Evolutionary conservation across 2,113 vertebrate genomes (phyloP).

Genomic region (Grammomys dolichurus): DNA sequence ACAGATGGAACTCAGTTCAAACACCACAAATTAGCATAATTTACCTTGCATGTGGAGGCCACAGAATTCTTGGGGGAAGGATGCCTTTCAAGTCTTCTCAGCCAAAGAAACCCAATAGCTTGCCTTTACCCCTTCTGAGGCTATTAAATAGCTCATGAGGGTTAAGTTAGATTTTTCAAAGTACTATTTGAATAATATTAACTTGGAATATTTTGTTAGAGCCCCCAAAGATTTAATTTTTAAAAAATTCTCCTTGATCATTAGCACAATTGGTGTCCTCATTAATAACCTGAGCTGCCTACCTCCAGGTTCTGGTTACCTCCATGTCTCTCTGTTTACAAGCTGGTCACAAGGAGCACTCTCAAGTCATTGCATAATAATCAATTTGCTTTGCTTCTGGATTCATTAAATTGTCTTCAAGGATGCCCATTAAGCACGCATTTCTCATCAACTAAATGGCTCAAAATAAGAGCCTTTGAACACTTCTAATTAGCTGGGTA

Average conservation of each 20-base stretch:
- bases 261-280: slow-evolving; percentile 66
- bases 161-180: slow-evolving; percentile 68
- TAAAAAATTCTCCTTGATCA: slow-evolving; percentile 60
- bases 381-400: slow-evolving; percentile 84
- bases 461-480: slow-evolving; percentile 87
- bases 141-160: slow-evolving; percentile 46
- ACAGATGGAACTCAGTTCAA: not conserved
- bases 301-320: slow-evolving; percentile 63
- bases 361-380: slow-evolving; percentile 83
- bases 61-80: slow-evolving; percentile 38
- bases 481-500: slow-evolving; percentile 87
- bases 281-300: slow-evolving; percentile 73
- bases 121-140: not conserved
- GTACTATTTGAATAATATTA: slow-evolving; percentile 63
- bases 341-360: slow-evolving; percentile 60
- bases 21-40: slow-evolving; percentile 40
- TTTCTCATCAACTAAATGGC: slow-evolving; percentile 88
- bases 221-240: slow-evolving; percentile 66
- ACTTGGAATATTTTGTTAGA: slow-evolving; percentile 66
- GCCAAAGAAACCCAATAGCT: slow-evolving; percentile 1
- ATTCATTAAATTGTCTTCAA: slow-evolving; percentile 88
- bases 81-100: slow-evolving; percentile 50
- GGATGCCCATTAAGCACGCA: slow-evolving; percentile 85
- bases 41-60: slow-evolving; percentile 13
- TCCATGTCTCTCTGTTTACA: slow-evolving; percentile 73